A percentile compares a stretch with the other conserved stretches of the same genome.
These are phyloP conservation scores for Fulica atra DNA, from an alignment of 2,113 vertebrate species.

Conservation along the genomic window DNA sequence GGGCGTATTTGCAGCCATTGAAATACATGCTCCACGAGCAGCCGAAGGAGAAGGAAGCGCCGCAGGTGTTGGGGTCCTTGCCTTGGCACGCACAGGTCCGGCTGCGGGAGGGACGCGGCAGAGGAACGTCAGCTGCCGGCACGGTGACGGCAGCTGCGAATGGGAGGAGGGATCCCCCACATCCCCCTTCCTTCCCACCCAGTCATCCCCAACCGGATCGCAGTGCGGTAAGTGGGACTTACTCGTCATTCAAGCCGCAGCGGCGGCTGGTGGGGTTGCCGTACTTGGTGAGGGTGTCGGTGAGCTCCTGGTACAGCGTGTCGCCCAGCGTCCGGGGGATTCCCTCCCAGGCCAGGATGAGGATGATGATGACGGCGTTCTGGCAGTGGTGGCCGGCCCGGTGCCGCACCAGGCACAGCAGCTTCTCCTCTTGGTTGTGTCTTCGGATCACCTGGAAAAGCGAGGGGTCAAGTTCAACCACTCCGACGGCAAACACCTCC, in stretches of 20 bases:
- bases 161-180: rapidly evolving
- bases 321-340: slow-evolving; percentile 88
- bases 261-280: slow-evolving; percentile 96
- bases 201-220: rapidly evolving
- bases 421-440: slow-evolving; percentile 88
- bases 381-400: slow-evolving; percentile 93
- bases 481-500: background rate
- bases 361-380: slow-evolving; percentile 92
- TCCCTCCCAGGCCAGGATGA: slow-evolving; percentile 97
- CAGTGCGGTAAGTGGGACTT: slow-evolving; percentile 16
- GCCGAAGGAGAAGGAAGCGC: slow-evolving; percentile 97
- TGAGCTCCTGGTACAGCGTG: slow-evolving; percentile 90
- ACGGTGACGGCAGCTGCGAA: rapidly evolving
- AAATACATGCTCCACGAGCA: slow-evolving; percentile 99
- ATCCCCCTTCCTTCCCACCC: background rate
- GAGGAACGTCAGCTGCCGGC: background rate
- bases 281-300: slow-evolving; percentile 87
- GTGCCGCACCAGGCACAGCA: slow-evolving; percentile 91
- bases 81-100: slow-evolving; percentile 99
- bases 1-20: slow-evolving; percentile 97
- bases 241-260: slow-evolving; percentile 97
- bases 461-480: background rate
- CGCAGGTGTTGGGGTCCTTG: slow-evolving; percentile 91
- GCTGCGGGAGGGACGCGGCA: slow-evolving; percentile 65
- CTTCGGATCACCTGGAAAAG: slow-evolving; percentile 89